These are phyloP conservation scores for Cerceris rybyensis DNA, from an alignment of 2,888 invertebrate species.

Conservation along the genomic window DNA sequence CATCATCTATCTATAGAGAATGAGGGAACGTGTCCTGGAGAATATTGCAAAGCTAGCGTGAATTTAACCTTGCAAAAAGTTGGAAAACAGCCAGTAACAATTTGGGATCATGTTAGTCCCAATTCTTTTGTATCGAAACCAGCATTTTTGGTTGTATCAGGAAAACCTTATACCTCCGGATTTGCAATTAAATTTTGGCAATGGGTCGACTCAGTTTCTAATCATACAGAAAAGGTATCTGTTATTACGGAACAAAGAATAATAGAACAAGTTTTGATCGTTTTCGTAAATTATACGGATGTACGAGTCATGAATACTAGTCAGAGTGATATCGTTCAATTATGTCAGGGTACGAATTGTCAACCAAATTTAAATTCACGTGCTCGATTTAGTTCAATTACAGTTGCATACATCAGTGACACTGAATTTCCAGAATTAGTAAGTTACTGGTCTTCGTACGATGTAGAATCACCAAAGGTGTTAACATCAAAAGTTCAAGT, in stretches of 20 bases:
- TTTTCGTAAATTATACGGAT: constrained; percentile 89
- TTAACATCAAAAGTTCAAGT: constrained; percentile 77
- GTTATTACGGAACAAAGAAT: constrained; percentile 77
- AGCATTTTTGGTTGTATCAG: constrained; percentile 83
- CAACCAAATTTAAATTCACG: constrained; percentile 90
- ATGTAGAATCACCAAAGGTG: constrained; percentile 53
- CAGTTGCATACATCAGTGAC: constrained; percentile 87
- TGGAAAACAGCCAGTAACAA: constrained; percentile 83
- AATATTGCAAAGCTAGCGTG: constrained; percentile 85
- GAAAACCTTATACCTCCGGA: constrained; percentile 85
- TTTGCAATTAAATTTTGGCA: constrained; percentile 93
- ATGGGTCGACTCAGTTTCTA: constrained; percentile 83
- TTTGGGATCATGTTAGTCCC: constrained; percentile 86
- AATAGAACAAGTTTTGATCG: constrained; percentile 89
- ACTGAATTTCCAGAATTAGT: constrained; percentile 91
- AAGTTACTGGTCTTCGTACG: constrained; percentile 84
- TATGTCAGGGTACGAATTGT: constrained; percentile 85
- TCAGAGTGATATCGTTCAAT: constrained; percentile 89
- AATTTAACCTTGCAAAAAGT: constrained; percentile 83
- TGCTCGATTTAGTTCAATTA: constrained; percentile 87
- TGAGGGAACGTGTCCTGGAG: constrained; percentile 86
- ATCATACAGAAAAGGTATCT: constrained; percentile 33
- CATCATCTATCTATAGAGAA: constrained; percentile 86
- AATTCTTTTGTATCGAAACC: constrained; percentile 89
- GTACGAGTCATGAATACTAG: constrained; percentile 90